These are phyloP conservation scores for Myotis davidii DNA, from an alignment of 2,113 vertebrate species.

Conservation along the genomic window DNA sequence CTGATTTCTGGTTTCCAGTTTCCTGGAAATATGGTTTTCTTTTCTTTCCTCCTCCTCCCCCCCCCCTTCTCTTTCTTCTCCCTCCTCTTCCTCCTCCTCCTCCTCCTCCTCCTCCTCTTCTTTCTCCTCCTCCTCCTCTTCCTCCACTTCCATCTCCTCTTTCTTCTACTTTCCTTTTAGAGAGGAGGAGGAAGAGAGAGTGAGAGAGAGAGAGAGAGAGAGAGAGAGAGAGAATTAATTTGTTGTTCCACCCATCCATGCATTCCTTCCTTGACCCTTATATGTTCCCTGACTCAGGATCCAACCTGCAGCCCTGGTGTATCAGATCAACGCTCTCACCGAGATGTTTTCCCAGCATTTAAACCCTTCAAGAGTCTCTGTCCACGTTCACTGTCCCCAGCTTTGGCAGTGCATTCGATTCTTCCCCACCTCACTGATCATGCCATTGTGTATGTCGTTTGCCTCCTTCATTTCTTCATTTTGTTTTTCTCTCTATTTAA, in stretches of 20 bases:
- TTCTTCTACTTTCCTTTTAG: no score
- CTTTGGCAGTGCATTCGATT: not conserved
- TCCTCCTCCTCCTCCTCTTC: no score
- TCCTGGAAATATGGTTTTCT: conserved; percentile 2
- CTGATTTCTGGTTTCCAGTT: not conserved
- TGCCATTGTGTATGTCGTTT: not conserved
- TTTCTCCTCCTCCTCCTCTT: no score
- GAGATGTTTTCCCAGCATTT: not conserved
- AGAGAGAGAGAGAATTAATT: not conserved
- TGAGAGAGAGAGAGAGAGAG: no score
- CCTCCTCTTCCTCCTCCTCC: no score
- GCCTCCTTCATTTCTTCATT: not conserved
- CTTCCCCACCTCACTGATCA: not conserved
- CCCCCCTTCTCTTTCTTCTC: no score
- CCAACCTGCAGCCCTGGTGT: not conserved
- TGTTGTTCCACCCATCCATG: not conserved
- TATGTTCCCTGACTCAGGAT: not conserved
- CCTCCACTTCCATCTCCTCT: no score
- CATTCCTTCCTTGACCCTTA: not conserved
- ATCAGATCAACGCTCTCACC: not conserved
- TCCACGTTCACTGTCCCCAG: not conserved
- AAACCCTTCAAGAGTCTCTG: not conserved
- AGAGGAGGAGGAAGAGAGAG: no score
- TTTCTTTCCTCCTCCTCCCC: no score
- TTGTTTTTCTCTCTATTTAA: not conserved